Percentiles rank a stretch among this genome's conserved stretches.
phyloP scores from a whole-genome alignment of 2,797 vertebrate species.

The Lutjanus argentimaculatus region DNA sequence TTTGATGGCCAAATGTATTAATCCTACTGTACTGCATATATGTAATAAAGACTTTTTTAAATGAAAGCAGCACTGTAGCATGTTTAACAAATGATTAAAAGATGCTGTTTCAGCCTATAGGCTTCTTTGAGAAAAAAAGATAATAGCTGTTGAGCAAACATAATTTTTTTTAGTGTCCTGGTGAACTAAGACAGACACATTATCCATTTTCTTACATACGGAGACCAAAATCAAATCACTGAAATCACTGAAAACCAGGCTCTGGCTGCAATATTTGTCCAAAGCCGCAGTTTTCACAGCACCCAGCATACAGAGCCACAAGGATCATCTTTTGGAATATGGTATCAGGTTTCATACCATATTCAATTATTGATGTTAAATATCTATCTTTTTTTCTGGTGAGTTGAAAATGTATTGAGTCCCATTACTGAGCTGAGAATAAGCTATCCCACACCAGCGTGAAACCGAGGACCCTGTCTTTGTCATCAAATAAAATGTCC shows the following conservation, averaged over 20 bases:
- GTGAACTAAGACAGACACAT: not conserved
- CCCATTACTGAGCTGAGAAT: not conserved
- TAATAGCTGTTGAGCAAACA: slow-evolving; percentile 11
- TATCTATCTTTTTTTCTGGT: not conserved
- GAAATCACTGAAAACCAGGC: slow-evolving; percentile 9
- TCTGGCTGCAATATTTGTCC: not conserved
- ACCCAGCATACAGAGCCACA: not conserved
- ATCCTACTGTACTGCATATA: slow-evolving; percentile 50
- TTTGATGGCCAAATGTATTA: slow-evolving; percentile 52
- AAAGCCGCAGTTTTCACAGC: not conserved
- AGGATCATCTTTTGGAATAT: not conserved
- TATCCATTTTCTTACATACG: not conserved
- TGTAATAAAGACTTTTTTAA: slow-evolving; percentile 70
- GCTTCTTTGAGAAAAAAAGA: not conserved
- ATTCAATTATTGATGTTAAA: not conserved
- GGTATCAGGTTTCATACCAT: not conserved
- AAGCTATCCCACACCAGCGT: not conserved
- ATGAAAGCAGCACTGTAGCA: slow-evolving; percentile 16
- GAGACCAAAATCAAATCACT: not conserved
- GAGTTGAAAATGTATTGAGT: not conserved
- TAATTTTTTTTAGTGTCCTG: not conserved
- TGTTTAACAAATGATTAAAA: not conserved
- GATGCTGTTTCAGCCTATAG: not conserved
- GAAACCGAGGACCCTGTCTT: too few species aligned
- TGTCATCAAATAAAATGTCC: too few species aligned